Evolutionary conservation across 2,888 invertebrate species (phyloP).

Genomic region (Litoditis marina): DNA sequence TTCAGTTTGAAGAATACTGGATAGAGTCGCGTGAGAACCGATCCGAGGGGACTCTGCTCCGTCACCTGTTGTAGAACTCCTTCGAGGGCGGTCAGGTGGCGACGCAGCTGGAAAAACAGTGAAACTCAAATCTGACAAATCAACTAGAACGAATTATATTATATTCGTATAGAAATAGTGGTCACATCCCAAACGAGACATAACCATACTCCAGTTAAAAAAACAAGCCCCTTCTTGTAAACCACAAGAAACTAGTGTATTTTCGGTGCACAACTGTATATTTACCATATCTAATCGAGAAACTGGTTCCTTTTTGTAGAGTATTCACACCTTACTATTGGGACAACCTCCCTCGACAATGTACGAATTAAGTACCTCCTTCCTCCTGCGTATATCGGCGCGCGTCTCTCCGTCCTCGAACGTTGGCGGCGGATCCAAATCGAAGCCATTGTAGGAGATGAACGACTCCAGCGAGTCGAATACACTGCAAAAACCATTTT

Average conservation of each 20-base stretch:
- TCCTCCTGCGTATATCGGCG: slow-evolving; percentile 8
- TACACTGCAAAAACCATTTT: not conserved
- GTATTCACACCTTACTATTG: too few relatives aligned
- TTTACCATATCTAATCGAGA: too few relatives aligned
- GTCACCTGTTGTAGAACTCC: slow-evolving; percentile 42
- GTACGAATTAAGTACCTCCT: slow-evolving; percentile 2
- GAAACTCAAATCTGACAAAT: too few relatives aligned
- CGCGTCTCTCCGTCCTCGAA: slow-evolving; percentile 7
- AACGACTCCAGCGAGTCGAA: slow-evolving; percentile 10
- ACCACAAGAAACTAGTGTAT: too few relatives aligned
- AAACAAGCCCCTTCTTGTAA: too few relatives aligned
- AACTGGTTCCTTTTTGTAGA: too few relatives aligned
- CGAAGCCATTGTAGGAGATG: slow-evolving; percentile 15
- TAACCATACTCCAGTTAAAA: too few relatives aligned
- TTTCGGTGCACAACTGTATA: too few relatives aligned
- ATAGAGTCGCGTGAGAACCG: slow-evolving; percentile 30
- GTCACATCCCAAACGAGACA: too few relatives aligned
- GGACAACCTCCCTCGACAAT: not conserved
- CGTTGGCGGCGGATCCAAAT: not conserved
- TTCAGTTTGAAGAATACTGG: slow-evolving; percentile 35
- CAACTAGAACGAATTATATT: too few relatives aligned
- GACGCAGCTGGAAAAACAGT: slow-evolving; percentile 31
- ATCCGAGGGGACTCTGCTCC: slow-evolving; percentile 35
- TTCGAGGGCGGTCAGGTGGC: slow-evolving; percentile 37
- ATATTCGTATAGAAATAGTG: too few relatives aligned